phyloP scores from a whole-genome alignment of 2,113 vertebrate genomes.

The Glareola pratincola region DNA sequence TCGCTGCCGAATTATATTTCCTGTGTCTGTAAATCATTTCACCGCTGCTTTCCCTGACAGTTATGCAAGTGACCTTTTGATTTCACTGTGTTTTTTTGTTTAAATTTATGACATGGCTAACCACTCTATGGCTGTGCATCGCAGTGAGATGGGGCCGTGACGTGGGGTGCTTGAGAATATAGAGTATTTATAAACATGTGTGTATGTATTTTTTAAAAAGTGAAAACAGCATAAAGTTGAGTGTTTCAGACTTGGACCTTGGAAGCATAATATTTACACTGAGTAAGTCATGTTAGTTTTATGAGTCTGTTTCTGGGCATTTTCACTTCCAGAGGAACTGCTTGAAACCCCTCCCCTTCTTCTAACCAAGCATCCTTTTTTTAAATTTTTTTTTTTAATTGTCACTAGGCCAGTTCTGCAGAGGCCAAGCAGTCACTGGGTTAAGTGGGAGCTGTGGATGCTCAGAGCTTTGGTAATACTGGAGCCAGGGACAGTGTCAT shows the following conservation, averaged over 20 bases:
- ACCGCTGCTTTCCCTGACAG: conserved; percentile 22
- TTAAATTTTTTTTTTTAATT: too few relatives aligned
- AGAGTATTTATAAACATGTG: not conserved
- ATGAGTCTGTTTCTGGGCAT: conserved; percentile 5
- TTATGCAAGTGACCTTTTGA: conserved; percentile 71
- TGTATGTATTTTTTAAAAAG: not conserved
- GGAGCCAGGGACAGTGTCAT: rapidly evolving
- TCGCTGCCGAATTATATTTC: conserved; percentile 56
- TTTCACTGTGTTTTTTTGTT: conserved; percentile 36
- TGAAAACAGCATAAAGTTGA: conserved; percentile 2
- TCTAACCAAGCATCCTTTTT: not conserved
- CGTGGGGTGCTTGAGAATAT: not conserved
- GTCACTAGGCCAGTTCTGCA: not conserved
- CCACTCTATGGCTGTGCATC: not conserved
- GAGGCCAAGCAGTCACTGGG: not conserved
- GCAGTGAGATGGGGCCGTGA: not conserved
- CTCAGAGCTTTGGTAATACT: not conserved
- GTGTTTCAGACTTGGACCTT: not conserved
- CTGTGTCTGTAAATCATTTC: conserved; percentile 65
- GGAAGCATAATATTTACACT: conserved; percentile 27
- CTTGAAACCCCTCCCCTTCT: not conserved
- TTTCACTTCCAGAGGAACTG: conserved; percentile 22
- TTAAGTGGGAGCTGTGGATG: not conserved
- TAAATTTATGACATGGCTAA: conserved; percentile 35
- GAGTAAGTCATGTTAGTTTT: not conserved